These are phyloP conservation scores for Sipha maydis DNA, from an alignment of 2,888 invertebrate species.

Conservation along the genomic window DNA sequence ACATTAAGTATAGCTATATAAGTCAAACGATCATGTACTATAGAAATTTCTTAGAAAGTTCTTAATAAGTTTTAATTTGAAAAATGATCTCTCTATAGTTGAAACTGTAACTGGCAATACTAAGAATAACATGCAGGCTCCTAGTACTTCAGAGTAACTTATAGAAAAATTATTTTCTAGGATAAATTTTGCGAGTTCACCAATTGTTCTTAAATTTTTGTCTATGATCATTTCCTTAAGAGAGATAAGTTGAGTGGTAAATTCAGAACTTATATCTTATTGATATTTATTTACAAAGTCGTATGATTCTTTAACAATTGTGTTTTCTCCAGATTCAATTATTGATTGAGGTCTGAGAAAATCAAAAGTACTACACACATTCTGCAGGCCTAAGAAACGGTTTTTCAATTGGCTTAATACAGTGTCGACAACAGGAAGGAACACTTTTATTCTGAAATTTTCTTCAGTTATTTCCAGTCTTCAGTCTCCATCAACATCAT, in stretches of 20 bases:
- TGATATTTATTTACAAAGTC: background rate
- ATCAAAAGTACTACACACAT: slow-evolving; percentile 15
- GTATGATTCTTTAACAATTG: background rate
- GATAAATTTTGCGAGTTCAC: too few relatives aligned
- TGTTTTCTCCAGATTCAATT: too few relatives aligned
- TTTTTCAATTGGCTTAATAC: slow-evolving; percentile 20
- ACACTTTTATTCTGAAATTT: background rate
- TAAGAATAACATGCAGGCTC: too few relatives aligned
- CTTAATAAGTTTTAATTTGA: slow-evolving; percentile 11
- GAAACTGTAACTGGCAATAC: slow-evolving; percentile 11
- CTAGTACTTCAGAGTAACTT: too few relatives aligned
- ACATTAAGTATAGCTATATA: slow-evolving; percentile 2
- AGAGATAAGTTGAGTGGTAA: slow-evolving; percentile 13
- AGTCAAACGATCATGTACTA: slow-evolving; percentile 3
- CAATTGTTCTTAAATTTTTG: slow-evolving; percentile 16
- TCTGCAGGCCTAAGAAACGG: slow-evolving; percentile 9
- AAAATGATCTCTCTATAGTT: slow-evolving; percentile 3
- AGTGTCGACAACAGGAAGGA: slow-evolving; percentile 21
- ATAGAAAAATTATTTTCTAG: too few relatives aligned
- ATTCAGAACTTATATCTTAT: slow-evolving; percentile 16
- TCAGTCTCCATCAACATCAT: too few relatives aligned
- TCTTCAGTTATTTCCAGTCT: too few relatives aligned
- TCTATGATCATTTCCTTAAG: slow-evolving; percentile 20
- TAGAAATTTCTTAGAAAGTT: slow-evolving; percentile 7
- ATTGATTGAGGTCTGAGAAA: slow-evolving; percentile 12